phyloP scores from a whole-genome alignment of 2,797 vertebrate species.

The Choloepus didactylus region DNA sequence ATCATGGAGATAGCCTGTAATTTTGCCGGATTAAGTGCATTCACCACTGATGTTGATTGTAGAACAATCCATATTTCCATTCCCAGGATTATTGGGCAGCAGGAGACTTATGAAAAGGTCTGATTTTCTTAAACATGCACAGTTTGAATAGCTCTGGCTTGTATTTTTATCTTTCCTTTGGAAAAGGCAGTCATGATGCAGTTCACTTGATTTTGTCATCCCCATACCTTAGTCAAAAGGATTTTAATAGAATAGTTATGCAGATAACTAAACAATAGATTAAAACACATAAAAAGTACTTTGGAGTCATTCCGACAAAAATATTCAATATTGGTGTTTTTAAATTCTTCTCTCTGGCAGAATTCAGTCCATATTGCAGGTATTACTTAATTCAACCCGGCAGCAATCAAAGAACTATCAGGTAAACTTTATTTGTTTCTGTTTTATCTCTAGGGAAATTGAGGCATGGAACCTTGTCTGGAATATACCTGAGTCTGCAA shows the following conservation, averaged over 20 bases:
- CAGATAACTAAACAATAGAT: slow-evolving; percentile 32
- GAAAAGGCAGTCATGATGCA: not conserved
- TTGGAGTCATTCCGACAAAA: slow-evolving; percentile 37
- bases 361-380: slow-evolving; percentile 29
- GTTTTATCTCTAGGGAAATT: slow-evolving; percentile 14
- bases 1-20: not conserved
- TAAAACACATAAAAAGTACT: slow-evolving; percentile 59
- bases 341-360: slow-evolving; percentile 29
- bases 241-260: slow-evolving; percentile 41
- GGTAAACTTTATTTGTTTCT: slow-evolving; percentile 36
- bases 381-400: slow-evolving; percentile 45
- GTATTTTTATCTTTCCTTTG: slow-evolving; percentile 50
- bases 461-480: slow-evolving; percentile 25
- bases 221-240: not conserved
- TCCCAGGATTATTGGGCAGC: not conserved
- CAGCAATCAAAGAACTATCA: not conserved
- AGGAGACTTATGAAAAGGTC: not conserved
- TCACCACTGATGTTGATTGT: not conserved
- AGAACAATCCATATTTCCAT: not conserved
- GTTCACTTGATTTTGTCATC: not conserved
- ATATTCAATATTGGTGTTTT: slow-evolving; percentile 27
- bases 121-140: slow-evolving; percentile 15
- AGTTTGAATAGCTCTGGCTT: slow-evolving; percentile 34
- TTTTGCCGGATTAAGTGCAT: not conserved
- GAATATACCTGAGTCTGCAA: not conserved